Evolutionary conservation across 2,113 vertebrate species (phyloP), one percentile per base, ranked within the genome.

Genomic region (Equus przewalskii): DNA sequence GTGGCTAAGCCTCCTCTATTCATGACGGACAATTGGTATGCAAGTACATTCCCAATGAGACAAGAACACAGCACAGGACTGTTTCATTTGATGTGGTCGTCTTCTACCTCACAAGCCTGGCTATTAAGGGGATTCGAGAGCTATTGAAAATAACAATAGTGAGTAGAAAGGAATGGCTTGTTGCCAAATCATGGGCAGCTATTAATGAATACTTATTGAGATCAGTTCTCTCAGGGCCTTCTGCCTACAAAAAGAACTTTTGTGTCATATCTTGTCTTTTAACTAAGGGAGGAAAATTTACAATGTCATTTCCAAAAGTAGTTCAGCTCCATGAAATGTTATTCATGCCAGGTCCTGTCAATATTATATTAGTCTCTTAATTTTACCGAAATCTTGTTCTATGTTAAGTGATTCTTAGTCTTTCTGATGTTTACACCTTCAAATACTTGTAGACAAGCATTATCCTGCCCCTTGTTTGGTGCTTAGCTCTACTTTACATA

Each of bases 401-500:
- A 4, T 44, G 28, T 36, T 89, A 84, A 60, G 33, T 51, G 36
- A 62, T 54, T 51, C 33, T 85, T 15, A 75, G 26, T 70, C 54
- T n/a, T 60, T 94, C 13, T 92, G 69, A n/a, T 87, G 0, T 89
- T 92, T 89, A 69, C 2, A 79, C 70, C 24, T 88, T 91, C 11
- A 81, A 56, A 93, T 64, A 85, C 54, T 89, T 86, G 10, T 51
- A 92, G 49, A 80, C 33, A 75, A 22, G 78, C 28, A 76, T 60
- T 81, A 90, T 79, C 26, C 33, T 46, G 1, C 3, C 22, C 70
- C 18, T 93, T 65, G 36, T 70, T 90, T 95, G 24, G 24, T 89
- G 30, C 56, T 94, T 69, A 93, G 24, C 33, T 86, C 58, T 94
- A 44, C 18, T 92, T 92, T 91, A 41, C 26, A 86, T 96, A 76